Base-by-base conservation (phyloP, 2,797 vertebrate species). In the Sebastes dallii region DNA sequence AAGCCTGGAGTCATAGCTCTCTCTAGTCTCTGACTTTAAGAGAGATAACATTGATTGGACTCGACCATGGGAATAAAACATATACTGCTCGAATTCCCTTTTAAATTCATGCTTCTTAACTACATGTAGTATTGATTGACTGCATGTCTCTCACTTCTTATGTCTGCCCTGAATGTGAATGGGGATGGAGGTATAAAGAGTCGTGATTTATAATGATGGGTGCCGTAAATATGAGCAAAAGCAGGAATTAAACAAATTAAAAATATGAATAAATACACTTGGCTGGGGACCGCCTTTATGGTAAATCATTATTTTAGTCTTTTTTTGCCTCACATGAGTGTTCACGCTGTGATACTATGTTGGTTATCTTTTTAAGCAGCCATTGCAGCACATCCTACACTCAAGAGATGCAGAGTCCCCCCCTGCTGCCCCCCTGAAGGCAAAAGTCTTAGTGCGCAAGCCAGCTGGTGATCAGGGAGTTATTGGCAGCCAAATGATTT, bases 401-500 rank as follows among this genome's bases (percentile, higher is more conserved):
- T 81, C 77, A 24, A 24, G 83, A 72, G 88, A 93, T 80, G 64
- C 34, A 56, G 16, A 70, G 22, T 56, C 66, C 52, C 34, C 80
- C 85, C 39, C 55, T 32, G 62, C 24, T 18, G 7, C 64, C 52
- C 34, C 80, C 79, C 80, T 11, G 7, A 85, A 85, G 83, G 80
- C 79, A 87, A 67, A 77, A 72, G 65, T 78, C 81, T 91, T 69
- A 80, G 90, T 86, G 86, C 84, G 82, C n/a, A 50, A 86, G 88
- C 89, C 89, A 92, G 89, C 80, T 87, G 91, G 84, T 86, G 84
- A 87, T 87, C 87, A 77, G 73, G 56, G 80, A 83, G 75, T 72
- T 92, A 91, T 91, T 88, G 90, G 88, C 91, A 92, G 86, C 75
- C 72, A 85, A 92, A 89, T 91, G 86, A 92, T 90, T 92, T 87